Percentiles rank a stretch among this genome's conserved stretches.
These are phyloP conservation scores for Eospalax fontanierii DNA, from an alignment of 2,797 vertebrate species.

Conservation along the genomic window DNA sequence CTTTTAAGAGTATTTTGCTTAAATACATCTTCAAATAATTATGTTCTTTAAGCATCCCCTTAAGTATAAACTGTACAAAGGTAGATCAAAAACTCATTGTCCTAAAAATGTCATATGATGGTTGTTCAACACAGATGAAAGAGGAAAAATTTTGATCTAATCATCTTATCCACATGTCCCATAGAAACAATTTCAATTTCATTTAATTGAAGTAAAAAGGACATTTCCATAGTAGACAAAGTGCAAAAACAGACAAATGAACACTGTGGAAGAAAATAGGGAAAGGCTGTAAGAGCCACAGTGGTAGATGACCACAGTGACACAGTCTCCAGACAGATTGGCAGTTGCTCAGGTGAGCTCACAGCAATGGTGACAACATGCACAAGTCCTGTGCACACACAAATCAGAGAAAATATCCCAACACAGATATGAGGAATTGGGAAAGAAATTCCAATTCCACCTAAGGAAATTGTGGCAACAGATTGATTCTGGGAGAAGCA, in stretches of 20 bases:
- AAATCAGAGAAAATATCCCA: no score
- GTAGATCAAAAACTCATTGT: background rate
- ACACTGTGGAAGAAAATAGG: no score
- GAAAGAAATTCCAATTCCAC: no score
- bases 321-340: no score
- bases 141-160: background rate
- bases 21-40: background rate
- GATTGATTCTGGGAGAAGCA: no score
- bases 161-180: background rate
- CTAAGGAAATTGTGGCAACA: background rate
- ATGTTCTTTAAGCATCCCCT: background rate
- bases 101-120: background rate
- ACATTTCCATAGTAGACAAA: background rate
- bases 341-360: no score
- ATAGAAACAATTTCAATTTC: background rate
- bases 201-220: background rate
- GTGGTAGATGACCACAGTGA: no score
- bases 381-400: no score
- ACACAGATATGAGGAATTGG: no score
- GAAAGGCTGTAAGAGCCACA: no score
- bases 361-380: no score
- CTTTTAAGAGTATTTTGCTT: background rate
- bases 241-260: background rate
- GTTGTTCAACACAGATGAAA: background rate
- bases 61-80: background rate